Conservation (phyloP, 2,113 vertebrate species). For the Pangasianodon hypophthalmus region DNA sequence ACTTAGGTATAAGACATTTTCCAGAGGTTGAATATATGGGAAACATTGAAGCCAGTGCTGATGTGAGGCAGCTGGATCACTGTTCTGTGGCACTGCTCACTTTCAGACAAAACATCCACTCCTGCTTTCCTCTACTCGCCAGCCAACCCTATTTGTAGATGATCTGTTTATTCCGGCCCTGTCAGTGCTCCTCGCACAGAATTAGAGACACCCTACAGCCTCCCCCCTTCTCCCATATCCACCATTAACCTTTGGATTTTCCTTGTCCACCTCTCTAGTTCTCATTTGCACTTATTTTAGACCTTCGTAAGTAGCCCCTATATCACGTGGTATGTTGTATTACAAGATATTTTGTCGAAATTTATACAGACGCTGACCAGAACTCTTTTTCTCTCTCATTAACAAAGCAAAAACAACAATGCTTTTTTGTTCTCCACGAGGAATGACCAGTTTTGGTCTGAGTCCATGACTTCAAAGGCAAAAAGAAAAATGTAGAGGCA, state of each 20-base stretch:
- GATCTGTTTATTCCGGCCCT: slow-evolving; percentile 56
- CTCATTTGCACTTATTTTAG: background rate
- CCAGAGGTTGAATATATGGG: slow-evolving; percentile 12
- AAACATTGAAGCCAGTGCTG: slow-evolving; percentile 25
- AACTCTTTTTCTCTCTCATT: slow-evolving; percentile 14
- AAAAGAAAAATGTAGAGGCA: slow-evolving; percentile 6
- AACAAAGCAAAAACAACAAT: background rate
- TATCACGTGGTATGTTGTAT: background rate
- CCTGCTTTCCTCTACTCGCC: slow-evolving; percentile 52
- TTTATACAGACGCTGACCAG: background rate
- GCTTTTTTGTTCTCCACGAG: slow-evolving; percentile 63
- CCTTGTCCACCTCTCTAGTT: slow-evolving; percentile 12
- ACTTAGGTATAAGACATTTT: slow-evolving; percentile 5
- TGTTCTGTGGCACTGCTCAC: slow-evolving; percentile 43
- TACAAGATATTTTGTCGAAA: background rate
- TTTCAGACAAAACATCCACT: slow-evolving; percentile 51
- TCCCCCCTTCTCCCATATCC: slow-evolving; percentile 38
- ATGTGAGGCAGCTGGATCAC: slow-evolving; percentile 23
- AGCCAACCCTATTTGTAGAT: slow-evolving; percentile 46
- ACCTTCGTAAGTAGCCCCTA: background rate
- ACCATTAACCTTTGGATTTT: slow-evolving; percentile 13
- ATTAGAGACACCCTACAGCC: background rate
- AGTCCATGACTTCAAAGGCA: slow-evolving; percentile 61
- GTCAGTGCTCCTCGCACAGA: slow-evolving; percentile 47
- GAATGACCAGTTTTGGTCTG: slow-evolving; percentile 58